phyloP scores from a whole-genome alignment of 2,797 vertebrate genomes.

The Fringilla coelebs region DNA sequence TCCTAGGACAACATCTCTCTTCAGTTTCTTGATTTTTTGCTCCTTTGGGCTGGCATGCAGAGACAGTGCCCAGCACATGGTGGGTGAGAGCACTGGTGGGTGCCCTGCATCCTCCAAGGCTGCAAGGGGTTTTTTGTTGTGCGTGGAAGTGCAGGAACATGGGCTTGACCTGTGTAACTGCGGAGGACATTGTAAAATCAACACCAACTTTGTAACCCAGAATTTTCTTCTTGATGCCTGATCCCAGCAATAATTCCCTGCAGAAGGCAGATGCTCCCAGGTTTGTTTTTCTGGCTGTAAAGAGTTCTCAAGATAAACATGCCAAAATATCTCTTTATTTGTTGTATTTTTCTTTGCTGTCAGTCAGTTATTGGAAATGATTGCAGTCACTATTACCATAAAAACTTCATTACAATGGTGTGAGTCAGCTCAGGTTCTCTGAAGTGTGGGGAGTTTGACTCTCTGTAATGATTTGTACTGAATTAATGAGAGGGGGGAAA shows the following conservation, averaged over 20 bases:
- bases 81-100: not conserved
- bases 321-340: not conserved
- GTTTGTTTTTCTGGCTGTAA: not conserved
- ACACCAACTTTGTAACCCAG: not conserved
- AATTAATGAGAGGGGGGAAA: not conserved
- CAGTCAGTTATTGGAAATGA: not conserved
- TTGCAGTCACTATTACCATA: not conserved
- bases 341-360: not conserved
- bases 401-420: not conserved
- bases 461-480: not conserved
- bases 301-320: not conserved
- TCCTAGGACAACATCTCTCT: not conserved
- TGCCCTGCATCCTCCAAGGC: not conserved
- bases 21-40: not conserved
- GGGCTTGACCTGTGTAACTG: not conserved
- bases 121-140: not conserved
- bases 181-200: not conserved
- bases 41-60: not conserved
- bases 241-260: not conserved
- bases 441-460: not conserved
- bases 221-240: not conserved
- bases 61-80: not conserved
- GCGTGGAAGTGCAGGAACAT: not conserved
- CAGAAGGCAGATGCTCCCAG: not conserved
- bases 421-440: slow-evolving; percentile 7